A percentile compares a stretch with the other conserved stretches of the same genome.
phyloP scores from a whole-genome alignment of 92 coral and sea anemone species.

The Plumapathes pennacea region DNA sequence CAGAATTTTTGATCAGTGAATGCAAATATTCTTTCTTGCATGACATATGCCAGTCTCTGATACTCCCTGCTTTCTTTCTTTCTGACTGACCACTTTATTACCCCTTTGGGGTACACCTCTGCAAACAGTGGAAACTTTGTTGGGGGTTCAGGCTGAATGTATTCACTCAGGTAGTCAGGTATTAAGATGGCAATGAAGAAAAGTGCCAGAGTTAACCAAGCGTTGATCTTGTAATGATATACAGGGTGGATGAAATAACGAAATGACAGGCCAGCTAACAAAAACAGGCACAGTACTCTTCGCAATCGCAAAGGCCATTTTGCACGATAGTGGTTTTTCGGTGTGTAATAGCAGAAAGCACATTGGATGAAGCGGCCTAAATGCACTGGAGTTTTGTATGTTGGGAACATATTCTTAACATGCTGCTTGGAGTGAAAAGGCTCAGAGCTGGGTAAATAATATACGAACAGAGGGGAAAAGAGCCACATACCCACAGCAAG shows the following conservation, averaged over 20 bases:
- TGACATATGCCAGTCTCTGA: slow-evolving; percentile 36
- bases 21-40: slow-evolving; percentile 36
- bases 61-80: slow-evolving; percentile 35
- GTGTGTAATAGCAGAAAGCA: slow-evolving; percentile 36
- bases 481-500: slow-evolving; percentile 29
- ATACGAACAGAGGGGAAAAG: slow-evolving; percentile 34
- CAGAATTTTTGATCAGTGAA: slow-evolving; percentile 16
- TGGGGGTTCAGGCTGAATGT: slow-evolving; percentile 10
- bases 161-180: slow-evolving; percentile 36
- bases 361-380: slow-evolving; percentile 33
- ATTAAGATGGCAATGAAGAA: slow-evolving; percentile 5
- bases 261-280: slow-evolving; percentile 16
- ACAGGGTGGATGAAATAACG: slow-evolving; percentile 14
- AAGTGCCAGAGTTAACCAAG: not conserved
- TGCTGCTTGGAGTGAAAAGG: slow-evolving; percentile 13
- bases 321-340: not conserved
- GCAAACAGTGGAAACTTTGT: slow-evolving; percentile 26
- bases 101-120: slow-evolving; percentile 44
- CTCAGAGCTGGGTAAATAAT: slow-evolving; percentile 45
- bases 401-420: slow-evolving; percentile 8
- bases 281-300: slow-evolving; percentile 4
- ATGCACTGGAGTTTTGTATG: slow-evolving; percentile 37
- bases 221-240: not conserved
- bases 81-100: slow-evolving; percentile 11
- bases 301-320: slow-evolving; percentile 32